Conservation (phyloP, 2,888 invertebrate genomes). For the Drosophila maculinotata region DNA sequence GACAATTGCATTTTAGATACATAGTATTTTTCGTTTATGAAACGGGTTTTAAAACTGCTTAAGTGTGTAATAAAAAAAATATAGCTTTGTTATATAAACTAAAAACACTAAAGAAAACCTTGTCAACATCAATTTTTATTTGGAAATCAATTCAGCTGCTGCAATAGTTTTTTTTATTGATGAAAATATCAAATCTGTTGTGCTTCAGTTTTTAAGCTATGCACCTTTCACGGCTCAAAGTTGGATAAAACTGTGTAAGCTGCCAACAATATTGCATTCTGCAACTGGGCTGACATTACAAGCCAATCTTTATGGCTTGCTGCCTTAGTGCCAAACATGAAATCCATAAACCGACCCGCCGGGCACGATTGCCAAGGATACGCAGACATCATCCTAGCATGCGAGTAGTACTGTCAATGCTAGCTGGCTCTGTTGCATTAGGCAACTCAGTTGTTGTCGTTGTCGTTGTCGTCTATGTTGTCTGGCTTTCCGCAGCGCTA, state of each 20-base stretch:
- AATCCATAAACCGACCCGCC: slow-evolving; percentile 70
- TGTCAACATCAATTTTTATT: slow-evolving; percentile 2
- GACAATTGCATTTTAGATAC: slow-evolving; percentile 11
- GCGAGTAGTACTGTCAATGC: slow-evolving; percentile 22
- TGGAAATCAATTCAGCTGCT: slow-evolving; percentile 13
- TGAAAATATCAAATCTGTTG: slow-evolving; percentile 26
- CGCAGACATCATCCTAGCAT: slow-evolving; percentile 48
- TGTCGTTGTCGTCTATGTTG: slow-evolving; percentile 28
- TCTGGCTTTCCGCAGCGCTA: slow-evolving; percentile 71
- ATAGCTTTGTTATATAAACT: no score
- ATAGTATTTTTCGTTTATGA: neutral
- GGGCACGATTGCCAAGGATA: slow-evolving; percentile 58
- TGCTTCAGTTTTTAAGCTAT: slow-evolving; percentile 12
- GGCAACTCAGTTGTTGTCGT: slow-evolving; percentile 32
- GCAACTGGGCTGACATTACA: slow-evolving; percentile 57
- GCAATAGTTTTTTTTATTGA: slow-evolving; percentile 9
- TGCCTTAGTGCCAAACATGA: slow-evolving; percentile 72
- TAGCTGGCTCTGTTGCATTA: slow-evolving; percentile 21
- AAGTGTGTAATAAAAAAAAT: neutral
- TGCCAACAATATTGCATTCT: slow-evolving; percentile 56
- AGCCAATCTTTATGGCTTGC: slow-evolving; percentile 74
- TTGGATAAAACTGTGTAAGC: slow-evolving; percentile 17
- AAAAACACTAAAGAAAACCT: neutral
- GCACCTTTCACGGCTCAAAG: slow-evolving; percentile 2
- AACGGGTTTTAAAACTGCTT: neutral